Base-by-base conservation (phyloP, 2,797 vertebrate species). In the Brachyrhaphis roseni region DNA sequence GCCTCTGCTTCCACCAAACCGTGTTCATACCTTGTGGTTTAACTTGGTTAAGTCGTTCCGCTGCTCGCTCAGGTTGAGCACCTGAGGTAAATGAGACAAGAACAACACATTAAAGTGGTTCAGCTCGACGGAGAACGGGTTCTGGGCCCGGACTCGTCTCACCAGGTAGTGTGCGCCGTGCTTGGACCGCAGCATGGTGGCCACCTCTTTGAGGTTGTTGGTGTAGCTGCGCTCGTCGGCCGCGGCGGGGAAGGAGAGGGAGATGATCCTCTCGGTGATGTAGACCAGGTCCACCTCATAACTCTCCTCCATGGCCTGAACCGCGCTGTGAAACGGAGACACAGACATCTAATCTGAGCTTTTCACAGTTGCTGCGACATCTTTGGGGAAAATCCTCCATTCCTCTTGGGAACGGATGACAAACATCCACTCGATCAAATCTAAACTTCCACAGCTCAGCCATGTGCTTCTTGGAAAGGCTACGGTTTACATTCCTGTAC, bases 201-300 rank as follows among this genome's bases (percentile, higher is more conserved):
- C 97, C 95, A 99, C 98, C 91, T 99, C 97, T 0, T 95, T 96
- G 80, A 99, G 95, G 94, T 98, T 97, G 90, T 90, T 90, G 85
- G 91, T 90, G 92, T 98, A 99, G 91, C 91, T 97, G 86, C 96
- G 96, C 88, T 98, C 97, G 11, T 98, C 97, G 0, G 96, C 95
- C 0, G 76, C 73, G 1, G 94, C 94, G 57, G 97, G 95, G 90
- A 97, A 99, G 75, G 97, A 97, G 84, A 99, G 95, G 0, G 98
- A 98, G 36, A 99, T 98, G 93, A 99, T 99, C 86, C 98, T 94
- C 94, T 99, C 98, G 0, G 98, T 99, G 96, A 99, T 97, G 66
- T 99, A 99, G 85, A 98, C 97, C 93, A 99, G 93, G 91, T 99
- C 98, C 93, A 99, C 95, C 90, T 99, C 98, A 49, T 97, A 98